Conservation (phyloP, 2,113 vertebrate species). For the Platanista minor region DNA sequence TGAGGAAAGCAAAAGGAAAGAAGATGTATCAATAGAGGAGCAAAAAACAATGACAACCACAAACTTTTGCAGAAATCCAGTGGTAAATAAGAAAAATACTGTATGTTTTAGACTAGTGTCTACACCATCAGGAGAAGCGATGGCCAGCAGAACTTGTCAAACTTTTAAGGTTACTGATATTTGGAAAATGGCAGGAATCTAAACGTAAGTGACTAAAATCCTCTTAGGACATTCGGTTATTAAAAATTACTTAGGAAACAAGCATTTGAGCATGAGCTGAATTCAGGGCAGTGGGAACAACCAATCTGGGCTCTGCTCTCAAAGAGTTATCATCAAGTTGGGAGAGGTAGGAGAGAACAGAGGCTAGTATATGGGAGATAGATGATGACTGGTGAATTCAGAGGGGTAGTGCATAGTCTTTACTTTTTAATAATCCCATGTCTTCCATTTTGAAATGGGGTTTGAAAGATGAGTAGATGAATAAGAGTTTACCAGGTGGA, state of each 20-base stretch:
- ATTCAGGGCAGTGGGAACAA: neutral
- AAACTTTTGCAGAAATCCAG: neutral
- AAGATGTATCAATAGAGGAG: neutral
- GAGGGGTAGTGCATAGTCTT: neutral
- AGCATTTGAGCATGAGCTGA: neutral
- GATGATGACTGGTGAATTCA: neutral
- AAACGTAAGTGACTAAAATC: neutral
- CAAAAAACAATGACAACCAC: neutral
- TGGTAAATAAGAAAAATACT: neutral
- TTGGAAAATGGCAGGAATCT: neutral
- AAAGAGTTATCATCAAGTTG: neutral
- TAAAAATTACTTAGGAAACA: neutral
- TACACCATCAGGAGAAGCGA: neutral
- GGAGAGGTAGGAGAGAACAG: neutral
- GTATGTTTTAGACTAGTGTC: neutral
- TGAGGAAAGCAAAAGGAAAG: neutral
- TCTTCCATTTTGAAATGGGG: neutral
- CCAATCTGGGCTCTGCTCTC: neutral
- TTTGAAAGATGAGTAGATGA: neutral
- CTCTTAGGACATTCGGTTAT: neutral
- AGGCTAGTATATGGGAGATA: neutral
- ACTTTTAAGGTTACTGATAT: neutral
- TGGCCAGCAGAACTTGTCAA: neutral
- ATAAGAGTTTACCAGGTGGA: neutral
- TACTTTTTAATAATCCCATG: neutral